Evolutionary conservation across 1,140 invertebrate genomes (phyloP), one percentile per base, ranked within the genome.

Genomic region (Asbolus verrucosus): DNA sequence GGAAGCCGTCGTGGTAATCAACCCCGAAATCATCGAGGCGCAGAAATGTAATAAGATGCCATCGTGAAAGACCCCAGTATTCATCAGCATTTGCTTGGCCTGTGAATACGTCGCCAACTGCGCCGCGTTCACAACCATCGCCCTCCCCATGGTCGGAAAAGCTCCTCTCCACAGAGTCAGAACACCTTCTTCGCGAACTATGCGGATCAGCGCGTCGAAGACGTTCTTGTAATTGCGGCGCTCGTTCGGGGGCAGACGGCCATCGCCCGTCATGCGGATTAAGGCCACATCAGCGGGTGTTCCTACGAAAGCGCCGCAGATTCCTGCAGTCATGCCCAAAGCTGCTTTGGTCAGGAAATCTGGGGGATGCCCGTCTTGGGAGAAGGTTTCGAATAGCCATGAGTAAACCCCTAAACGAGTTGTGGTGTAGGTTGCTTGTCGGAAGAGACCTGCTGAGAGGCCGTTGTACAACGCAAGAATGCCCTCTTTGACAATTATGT

Each of bases 381-480:
- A 90, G 73, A 88, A 90, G 71, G 90, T 90, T 82, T 98, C 96
- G 83, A 97, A 96, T 0, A 99, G 84, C 84, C 89, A 94, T 14
- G 93, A 96, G 81, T 98, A 99, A 63, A 98, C 91, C 70, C 98
- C 98, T 63, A 99, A 87, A 70, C 98, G 86, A 0, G 95, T 95
- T 1, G 98, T 99, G 6, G 98, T 99, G 81, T 99, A 99, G 0
- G 97, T 98, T 0, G 97, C 98, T 82, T 99, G 98, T 71, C 98
- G 83, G 6, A 99, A 82, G 1, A 99, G 82, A n/a, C 92, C 93
- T 59, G 93, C 93, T 0, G 92, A 92, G 1, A 95, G 83, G 1
- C 97, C 98, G 54, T 91, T 90, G 81, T 99, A 99, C 39, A 99
- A 82, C 0, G 91, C 91, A 19, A 91, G 79, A 1, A 98, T 73